These are phyloP conservation scores for Ctenopoma multispine DNA, from an alignment of 2,797 vertebrate species.

Conservation along the genomic window DNA sequence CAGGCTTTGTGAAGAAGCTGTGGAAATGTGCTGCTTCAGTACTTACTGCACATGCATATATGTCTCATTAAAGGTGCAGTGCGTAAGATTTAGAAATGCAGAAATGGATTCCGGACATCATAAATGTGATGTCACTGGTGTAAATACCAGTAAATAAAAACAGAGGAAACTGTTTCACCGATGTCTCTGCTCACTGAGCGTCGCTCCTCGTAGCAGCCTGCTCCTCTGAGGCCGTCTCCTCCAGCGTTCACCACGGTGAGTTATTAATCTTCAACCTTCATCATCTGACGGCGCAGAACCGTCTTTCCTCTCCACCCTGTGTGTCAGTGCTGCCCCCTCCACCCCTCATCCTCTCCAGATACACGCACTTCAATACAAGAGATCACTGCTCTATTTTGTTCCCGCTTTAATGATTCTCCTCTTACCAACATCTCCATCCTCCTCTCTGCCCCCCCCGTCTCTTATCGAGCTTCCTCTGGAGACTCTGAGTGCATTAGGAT, in stretches of 20 bases:
- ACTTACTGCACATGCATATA: too few relatives aligned
- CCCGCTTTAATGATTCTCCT: not conserved
- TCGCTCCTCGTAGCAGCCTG: too few relatives aligned
- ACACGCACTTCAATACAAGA: not conserved
- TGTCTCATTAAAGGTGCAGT: too few relatives aligned
- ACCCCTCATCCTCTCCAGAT: not conserved
- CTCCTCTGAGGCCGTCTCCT: conserved; percentile 22
- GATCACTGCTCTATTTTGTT: not conserved
- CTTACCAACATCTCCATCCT: not conserved
- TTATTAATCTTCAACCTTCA: conserved; percentile 72
- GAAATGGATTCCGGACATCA: too few relatives aligned
- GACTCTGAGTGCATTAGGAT: conserved; percentile 64
- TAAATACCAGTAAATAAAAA: too few relatives aligned
- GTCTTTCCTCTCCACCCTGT: conserved; percentile 10
- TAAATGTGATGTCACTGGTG: too few relatives aligned
- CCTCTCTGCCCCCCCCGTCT: not conserved
- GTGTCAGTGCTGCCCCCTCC: too few relatives aligned
- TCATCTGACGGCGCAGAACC: conserved; percentile 40
- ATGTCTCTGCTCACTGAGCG: too few relatives aligned
- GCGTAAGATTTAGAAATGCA: too few relatives aligned
- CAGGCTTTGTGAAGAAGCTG: too few relatives aligned
- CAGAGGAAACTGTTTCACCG: too few relatives aligned
- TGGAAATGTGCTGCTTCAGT: too few relatives aligned
- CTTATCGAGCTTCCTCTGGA: conserved; percentile 43
- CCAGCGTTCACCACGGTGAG: conserved; percentile 30